phyloP scores from a whole-genome alignment of 2,888 invertebrate genomes.

The Lottia scabra region DNA sequence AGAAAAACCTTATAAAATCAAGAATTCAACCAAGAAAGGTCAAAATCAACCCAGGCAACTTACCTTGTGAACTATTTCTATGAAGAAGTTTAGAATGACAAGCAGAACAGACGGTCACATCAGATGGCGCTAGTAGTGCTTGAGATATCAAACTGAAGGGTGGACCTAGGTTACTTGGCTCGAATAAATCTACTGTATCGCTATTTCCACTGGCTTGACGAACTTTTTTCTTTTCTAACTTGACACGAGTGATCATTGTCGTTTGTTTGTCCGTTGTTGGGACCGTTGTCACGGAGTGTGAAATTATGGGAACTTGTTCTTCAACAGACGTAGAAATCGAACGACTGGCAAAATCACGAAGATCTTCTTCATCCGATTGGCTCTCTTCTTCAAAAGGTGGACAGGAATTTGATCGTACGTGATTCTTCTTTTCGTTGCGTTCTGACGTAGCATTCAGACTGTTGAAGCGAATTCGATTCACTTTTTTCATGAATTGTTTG shows the following conservation, averaged over 20 bases:
- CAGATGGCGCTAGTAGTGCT: slow-evolving; percentile 32
- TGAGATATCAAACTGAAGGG: slow-evolving; percentile 24
- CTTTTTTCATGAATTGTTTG: slow-evolving; percentile 59
- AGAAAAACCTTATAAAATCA: too few relatives aligned
- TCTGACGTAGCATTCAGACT: slow-evolving; percentile 40
- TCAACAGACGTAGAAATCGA: slow-evolving; percentile 21
- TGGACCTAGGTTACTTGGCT: not conserved
- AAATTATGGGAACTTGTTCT: not conserved
- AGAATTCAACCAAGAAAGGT: too few relatives aligned
- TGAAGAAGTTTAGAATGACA: slow-evolving; percentile 28
- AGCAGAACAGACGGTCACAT: slow-evolving; percentile 32
- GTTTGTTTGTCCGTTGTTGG: not conserved
- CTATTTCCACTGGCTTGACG: not conserved
- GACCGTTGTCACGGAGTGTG: not conserved
- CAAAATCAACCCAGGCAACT: too few relatives aligned
- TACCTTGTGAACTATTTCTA: too few relatives aligned
- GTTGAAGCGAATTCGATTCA: slow-evolving; percentile 62
- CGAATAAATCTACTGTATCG: not conserved
- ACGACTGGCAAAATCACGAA: slow-evolving; percentile 8
- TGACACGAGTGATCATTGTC: not conserved
- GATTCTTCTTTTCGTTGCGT: not conserved
- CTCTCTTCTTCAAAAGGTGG: slow-evolving; percentile 29
- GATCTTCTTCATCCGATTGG: slow-evolving; percentile 19
- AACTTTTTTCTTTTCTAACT: not conserved
- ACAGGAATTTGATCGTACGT: slow-evolving; percentile 28